Conservation (phyloP, 2,113 vertebrate genomes). For the Syngnathus typhle region DNA sequence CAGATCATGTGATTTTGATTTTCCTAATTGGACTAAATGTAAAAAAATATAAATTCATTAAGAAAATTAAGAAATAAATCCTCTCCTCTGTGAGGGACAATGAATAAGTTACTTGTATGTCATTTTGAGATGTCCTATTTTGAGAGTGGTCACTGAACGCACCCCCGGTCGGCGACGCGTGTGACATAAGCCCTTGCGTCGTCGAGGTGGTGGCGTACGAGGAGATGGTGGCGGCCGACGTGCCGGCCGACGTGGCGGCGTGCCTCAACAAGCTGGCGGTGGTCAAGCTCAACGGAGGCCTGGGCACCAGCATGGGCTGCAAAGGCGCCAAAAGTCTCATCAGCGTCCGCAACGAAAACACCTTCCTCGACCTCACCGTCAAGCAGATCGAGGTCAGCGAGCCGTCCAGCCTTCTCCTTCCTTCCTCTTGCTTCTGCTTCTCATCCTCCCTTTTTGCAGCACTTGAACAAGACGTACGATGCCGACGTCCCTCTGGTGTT, state of each 20-base stretch:
- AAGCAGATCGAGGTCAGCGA: constrained; percentile 90
- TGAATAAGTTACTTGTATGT: too few species aligned
- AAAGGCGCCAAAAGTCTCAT: constrained; percentile 98
- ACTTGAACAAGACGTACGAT: constrained; percentile 92
- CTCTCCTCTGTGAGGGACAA: too few species aligned
- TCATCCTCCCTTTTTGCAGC: constrained; percentile 58
- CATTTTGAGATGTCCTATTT: too few species aligned
- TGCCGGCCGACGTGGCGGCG: constrained; percentile 80
- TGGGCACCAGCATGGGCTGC: constrained; percentile 98
- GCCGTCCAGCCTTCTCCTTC: neutral
- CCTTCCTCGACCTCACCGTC: constrained; percentile 96
- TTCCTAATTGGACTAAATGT: too few species aligned
- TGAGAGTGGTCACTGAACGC: too few species aligned
- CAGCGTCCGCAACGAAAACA: constrained; percentile 94
- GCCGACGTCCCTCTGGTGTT: constrained; percentile 91
- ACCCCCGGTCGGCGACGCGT: too few species aligned
- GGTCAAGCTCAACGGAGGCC: constrained; percentile 93
- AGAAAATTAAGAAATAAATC: too few species aligned
- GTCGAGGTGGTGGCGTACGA: constrained; percentile 90
- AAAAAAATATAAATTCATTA: too few species aligned
- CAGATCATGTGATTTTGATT: too few species aligned
- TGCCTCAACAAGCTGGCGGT: constrained; percentile 92
- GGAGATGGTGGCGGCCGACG: constrained; percentile 79
- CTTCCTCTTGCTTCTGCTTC: too few species aligned
- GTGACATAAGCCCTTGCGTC: neutral